A percentile compares a stretch with the other conserved stretches of the same genome.
Conservation (phyloP, 2,888 invertebrate genomes). For the Leptothorax acervorum region DNA sequence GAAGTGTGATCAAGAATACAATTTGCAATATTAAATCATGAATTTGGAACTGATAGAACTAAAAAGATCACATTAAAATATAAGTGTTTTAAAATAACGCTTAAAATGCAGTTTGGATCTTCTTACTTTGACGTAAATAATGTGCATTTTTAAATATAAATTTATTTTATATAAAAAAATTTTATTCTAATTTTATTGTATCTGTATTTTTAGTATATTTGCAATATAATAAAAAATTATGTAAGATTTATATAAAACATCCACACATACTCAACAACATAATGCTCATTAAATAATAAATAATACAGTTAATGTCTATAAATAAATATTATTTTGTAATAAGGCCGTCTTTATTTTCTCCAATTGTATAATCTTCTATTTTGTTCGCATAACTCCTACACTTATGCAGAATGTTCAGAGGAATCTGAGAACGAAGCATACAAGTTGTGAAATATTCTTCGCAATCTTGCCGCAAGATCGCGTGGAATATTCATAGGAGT, state of each 20-base stretch:
- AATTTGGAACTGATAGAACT: neutral
- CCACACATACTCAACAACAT: neutral
- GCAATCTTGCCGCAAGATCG: slow-evolving; percentile 31
- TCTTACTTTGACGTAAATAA: neutral
- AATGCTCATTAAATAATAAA: neutral
- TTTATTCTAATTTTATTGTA: neutral
- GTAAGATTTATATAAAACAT: neutral
- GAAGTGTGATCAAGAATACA: neutral
- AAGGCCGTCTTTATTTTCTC: neutral
- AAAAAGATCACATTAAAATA: neutral
- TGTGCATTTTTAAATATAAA: neutral
- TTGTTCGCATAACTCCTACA: neutral
- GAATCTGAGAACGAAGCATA: neutral
- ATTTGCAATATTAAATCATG: slow-evolving; percentile 5
- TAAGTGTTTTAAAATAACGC: neutral
- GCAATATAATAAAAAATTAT: neutral
- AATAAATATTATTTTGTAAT: slow-evolving; percentile 8
- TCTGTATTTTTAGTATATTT: neutral
- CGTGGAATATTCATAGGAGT: slow-evolving; percentile 50
- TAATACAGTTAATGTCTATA: neutral
- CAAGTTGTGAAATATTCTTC: slow-evolving; percentile 31
- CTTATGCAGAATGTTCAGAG: slow-evolving; percentile 6
- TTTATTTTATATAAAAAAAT: neutral
- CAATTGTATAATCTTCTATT: neutral
- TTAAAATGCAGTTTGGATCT: neutral